Base-by-base conservation (phyloP, 2,888 invertebrate species). In the Laothoe populi region DNA sequence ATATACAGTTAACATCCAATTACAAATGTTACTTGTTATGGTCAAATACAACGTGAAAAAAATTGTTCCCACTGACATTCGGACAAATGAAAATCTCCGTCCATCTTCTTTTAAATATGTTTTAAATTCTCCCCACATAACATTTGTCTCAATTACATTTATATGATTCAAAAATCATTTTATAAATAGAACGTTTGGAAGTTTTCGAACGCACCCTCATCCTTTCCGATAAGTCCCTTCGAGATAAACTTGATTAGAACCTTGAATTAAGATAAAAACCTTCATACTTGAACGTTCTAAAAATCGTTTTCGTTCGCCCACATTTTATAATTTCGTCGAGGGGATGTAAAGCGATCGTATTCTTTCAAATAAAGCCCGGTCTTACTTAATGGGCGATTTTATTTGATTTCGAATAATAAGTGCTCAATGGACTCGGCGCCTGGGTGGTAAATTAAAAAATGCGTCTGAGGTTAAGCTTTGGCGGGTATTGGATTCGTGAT, bases 201-300 rank as follows among this genome's bases (percentile, higher is more conserved):
- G 69, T 67, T 67, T 70, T 65, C 67, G 66, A 71, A 71, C 71
- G 48, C 40, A 60, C 46, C 61, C 62, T 53, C 62, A 58, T 48
- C 42, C 11, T 10, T 42, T 45, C 53, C 19, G 24, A 26, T 31
- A 44, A 42, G 53, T 35, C 42, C 40, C 13, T 70, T 66, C 65
- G 64, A 70, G 73, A 79, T 78, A 78, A 82, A 83, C 73, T 79
- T 80, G 79, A 81, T 83, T 82, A 78, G 72, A 72, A 69, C 49
- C 26, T 42, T 19, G 35, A 31, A 31, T 49, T 67, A 68, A 67
- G 69, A 67, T 68, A 67, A 72, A 74, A 73, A 71, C 66, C 64
- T 70, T 63, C 62, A 61, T 64, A 68, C 65, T 68, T 65, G 67
- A 75, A 69, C 70, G 69, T 66, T 66, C 75, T 71, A 72, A 73